Evolutionary conservation across 2,797 vertebrate genomes (phyloP).

Genomic region (Leuciscus waleckii): DNA sequence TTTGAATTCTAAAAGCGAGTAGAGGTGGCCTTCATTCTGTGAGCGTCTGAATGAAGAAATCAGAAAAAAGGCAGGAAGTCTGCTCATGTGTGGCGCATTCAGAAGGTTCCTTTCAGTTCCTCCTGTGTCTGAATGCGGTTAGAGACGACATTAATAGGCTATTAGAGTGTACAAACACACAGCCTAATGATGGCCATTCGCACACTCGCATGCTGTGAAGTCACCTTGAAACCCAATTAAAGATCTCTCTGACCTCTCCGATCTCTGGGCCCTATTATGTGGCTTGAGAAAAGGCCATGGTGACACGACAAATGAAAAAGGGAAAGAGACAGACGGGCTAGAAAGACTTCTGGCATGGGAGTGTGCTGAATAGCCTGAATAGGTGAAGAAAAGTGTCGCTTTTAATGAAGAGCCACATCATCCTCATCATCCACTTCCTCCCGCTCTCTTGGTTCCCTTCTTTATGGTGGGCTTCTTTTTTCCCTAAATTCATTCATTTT

Average conservation of each 20-base stretch:
- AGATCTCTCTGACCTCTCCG: conserved; percentile 47
- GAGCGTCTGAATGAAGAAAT: conserved; percentile 20
- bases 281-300: conserved; percentile 36
- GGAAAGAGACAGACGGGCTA: conserved; percentile 16
- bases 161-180: conserved; percentile 52
- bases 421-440: conserved; percentile 33
- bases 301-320: conserved; percentile 38
- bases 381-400: conserved; percentile 30
- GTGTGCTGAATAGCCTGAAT: conserved; percentile 47
- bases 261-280: conserved; percentile 33
- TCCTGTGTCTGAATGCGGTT: not conserved
- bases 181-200: conserved; percentile 46
- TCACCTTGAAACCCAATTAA: conserved; percentile 60
- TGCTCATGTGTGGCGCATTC: conserved; percentile 12
- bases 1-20: conserved; percentile 7
- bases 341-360: conserved; percentile 31
- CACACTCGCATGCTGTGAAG: conserved; percentile 36
- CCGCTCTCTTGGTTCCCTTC: not conserved
- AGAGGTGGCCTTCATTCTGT: conserved; percentile 35
- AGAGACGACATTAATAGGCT: conserved; percentile 10
- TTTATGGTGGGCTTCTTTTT: not conserved
- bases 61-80: conserved; percentile 30
- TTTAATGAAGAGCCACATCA: conserved; percentile 53
- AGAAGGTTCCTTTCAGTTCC: conserved; percentile 9
- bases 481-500: not conserved